Percentiles rank a stretch among this genome's conserved stretches.
Conservation (phyloP, 2,888 invertebrate species). For the Resseliella maxima region DNA sequence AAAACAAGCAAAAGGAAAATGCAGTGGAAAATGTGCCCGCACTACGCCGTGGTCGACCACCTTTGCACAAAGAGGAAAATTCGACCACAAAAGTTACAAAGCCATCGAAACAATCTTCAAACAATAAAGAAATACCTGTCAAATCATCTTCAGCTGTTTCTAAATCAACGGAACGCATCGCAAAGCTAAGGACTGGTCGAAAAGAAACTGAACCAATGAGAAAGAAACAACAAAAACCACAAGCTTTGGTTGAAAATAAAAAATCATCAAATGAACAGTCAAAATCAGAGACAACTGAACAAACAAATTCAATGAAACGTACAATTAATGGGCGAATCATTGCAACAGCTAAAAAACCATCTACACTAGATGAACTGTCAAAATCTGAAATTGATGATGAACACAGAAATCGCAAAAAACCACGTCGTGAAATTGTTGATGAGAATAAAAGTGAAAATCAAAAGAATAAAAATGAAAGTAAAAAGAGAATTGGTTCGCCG, state of each 20-base stretch:
- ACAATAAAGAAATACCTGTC: slow-evolving; percentile 56
- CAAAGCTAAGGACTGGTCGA: not conserved
- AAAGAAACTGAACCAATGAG: not conserved
- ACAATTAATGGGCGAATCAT: not conserved
- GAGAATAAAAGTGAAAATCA: slow-evolving; percentile 25
- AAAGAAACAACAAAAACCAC: not conserved
- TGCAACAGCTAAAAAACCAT: not conserved
- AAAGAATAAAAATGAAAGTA: slow-evolving; percentile 30
- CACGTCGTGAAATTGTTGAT: not conserved
- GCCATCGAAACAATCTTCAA: slow-evolving; percentile 55
- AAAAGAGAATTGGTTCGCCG: not conserved
- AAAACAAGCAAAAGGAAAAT: not conserved
- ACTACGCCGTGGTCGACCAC: not conserved
- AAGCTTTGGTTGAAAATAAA: not conserved
- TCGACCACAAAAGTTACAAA: not conserved
- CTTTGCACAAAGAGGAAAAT: not conserved
- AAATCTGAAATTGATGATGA: not conserved
- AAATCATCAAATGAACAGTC: not conserved
- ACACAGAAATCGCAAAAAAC: not conserved
- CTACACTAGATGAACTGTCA: not conserved
- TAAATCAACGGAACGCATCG: not conserved
- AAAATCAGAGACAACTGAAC: not conserved
- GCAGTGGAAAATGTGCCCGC: not conserved
- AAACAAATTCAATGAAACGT: not conserved
- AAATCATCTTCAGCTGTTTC: not conserved